Evolutionary conservation across 2,888 invertebrate genomes (phyloP).

Genomic region (Xestia xanthographa): DNA sequence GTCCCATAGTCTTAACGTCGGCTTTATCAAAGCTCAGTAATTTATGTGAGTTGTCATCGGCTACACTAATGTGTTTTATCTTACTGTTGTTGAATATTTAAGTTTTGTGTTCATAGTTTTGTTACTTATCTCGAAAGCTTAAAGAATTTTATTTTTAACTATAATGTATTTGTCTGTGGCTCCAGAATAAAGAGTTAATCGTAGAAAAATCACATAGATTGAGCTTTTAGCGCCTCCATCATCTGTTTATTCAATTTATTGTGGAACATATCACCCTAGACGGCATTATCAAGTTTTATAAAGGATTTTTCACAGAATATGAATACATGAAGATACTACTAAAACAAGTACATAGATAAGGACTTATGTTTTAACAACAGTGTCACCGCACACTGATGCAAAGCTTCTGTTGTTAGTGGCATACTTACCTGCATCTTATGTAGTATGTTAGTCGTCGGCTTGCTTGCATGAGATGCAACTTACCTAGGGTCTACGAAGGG

Average conservation of each 20-base stretch:
- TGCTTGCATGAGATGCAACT: conserved; percentile 70
- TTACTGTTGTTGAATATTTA: conserved; percentile 68
- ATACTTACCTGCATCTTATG: conserved; percentile 60
- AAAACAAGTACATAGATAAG: background rate
- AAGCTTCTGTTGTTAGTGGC: conserved; percentile 52
- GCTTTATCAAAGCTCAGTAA: conserved; percentile 83
- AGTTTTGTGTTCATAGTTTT: conserved; percentile 57
- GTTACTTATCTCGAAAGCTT: conserved; percentile 56
- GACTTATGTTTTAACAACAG: background rate
- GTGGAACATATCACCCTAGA: background rate
- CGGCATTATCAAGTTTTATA: background rate
- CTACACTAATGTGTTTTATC: conserved; percentile 79
- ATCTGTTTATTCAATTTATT: conserved; percentile 33
- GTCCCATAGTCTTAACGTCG: conserved; percentile 73
- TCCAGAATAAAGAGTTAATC: conserved; percentile 46
- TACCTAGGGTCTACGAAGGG: conserved; percentile 92
- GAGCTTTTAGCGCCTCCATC: conserved; percentile 35
- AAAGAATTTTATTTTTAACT: conserved; percentile 51
- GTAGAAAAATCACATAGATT: conserved; percentile 40
- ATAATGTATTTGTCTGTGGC: conserved; percentile 40
- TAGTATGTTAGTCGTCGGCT: conserved; percentile 57
- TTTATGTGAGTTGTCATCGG: conserved; percentile 79
- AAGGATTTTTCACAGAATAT: background rate
- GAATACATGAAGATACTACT: conserved; percentile 5
- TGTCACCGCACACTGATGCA: conserved; percentile 25